phyloP scores from a whole-genome alignment of 2,113 vertebrate genomes.

The Uropsilus gracilis region DNA sequence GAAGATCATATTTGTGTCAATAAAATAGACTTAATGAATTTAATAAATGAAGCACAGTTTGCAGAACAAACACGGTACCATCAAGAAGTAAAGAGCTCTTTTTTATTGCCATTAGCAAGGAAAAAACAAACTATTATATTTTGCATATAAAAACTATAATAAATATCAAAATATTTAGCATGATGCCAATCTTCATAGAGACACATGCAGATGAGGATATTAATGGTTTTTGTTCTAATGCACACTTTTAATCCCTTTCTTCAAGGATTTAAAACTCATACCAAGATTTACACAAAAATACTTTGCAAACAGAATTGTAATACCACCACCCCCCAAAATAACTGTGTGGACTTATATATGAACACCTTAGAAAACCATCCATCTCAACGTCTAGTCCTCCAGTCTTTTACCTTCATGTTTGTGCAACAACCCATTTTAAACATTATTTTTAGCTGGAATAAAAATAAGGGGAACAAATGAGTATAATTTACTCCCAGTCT shows the following conservation, averaged over 20 bases:
- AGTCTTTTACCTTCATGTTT: neutral
- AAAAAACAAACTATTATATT: neutral
- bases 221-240: neutral
- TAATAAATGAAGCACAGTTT: neutral
- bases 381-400: neutral
- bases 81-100: neutral
- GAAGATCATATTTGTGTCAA: neutral
- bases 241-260: neutral
- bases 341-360: neutral
- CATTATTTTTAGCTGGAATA: slow-evolving; percentile 56
- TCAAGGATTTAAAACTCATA: neutral
- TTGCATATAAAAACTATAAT: neutral
- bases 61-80: neutral
- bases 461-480: slow-evolving; percentile 55
- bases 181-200: neutral
- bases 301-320: neutral
- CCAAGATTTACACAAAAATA: neutral
- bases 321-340: neutral
- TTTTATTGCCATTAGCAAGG: neutral
- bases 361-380: neutral
- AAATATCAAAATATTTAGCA: neutral
- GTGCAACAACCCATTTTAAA: slow-evolving; percentile 24
- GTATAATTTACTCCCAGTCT: slow-evolving; percentile 52
- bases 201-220: neutral
- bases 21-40: neutral